phyloP scores from a whole-genome alignment of 2,113 vertebrate species.

The Percina caprodes region DNA sequence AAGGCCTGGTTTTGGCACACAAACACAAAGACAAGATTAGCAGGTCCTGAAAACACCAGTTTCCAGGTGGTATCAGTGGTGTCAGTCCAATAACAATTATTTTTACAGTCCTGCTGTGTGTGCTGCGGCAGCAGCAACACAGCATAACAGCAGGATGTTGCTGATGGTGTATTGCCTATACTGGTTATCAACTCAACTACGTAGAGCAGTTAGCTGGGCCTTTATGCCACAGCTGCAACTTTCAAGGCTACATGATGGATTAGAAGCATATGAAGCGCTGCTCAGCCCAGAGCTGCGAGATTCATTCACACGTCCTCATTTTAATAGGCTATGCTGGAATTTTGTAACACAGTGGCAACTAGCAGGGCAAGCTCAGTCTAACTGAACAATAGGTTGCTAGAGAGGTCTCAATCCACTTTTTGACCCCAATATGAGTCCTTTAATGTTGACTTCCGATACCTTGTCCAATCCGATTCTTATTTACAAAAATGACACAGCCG shows the following conservation, averaged over 20 bases:
- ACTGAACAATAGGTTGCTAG: not conserved
- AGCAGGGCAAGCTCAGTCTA: not conserved
- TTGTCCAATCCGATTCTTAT: not conserved
- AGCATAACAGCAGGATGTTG: not conserved
- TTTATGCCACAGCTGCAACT: not conserved
- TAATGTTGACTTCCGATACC: not conserved
- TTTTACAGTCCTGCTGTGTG: conserved; percentile 16
- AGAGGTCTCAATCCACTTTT: not conserved
- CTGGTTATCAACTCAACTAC: not conserved
- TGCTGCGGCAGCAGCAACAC: conserved; percentile 21
- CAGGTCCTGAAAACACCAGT: conserved; percentile 6
- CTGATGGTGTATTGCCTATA: conserved; percentile 10
- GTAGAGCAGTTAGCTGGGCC: not conserved
- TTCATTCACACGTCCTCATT: not conserved
- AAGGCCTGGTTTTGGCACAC: not conserved
- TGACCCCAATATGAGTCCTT: not conserved
- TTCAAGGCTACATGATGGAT: not conserved
- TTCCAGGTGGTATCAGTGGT: conserved; percentile 21
- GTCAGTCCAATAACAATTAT: conserved; percentile 33
- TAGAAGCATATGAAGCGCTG: not conserved
- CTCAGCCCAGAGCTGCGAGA: not conserved
- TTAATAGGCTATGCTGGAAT: not conserved
- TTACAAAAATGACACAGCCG: not conserved
- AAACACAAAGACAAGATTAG: conserved; percentile 6
- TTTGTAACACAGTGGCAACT: not conserved